phyloP scores from a whole-genome alignment of 2,888 invertebrate genomes.

The Scaptomyza cyrtandrae region DNA sequence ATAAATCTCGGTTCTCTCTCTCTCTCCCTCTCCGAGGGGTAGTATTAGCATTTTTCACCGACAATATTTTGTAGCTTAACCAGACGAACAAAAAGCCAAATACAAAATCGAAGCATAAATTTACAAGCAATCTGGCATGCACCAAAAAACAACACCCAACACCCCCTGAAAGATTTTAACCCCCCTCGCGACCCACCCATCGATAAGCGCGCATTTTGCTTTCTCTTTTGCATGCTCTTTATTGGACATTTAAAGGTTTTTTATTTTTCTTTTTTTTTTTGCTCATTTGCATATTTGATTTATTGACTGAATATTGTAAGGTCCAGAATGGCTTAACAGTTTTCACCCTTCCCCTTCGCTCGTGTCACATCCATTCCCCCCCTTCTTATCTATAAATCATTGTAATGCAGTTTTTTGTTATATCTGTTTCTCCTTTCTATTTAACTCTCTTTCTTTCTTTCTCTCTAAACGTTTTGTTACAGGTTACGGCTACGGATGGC shows the following conservation, averaged over 20 bases:
- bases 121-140: slow-evolving; percentile 70
- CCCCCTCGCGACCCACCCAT: background rate
- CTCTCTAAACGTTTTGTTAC: slow-evolving; percentile 52
- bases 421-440: background rate
- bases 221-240: slow-evolving; percentile 47
- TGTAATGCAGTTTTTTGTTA: slow-evolving; percentile 43
- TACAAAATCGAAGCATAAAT: slow-evolving; percentile 77
- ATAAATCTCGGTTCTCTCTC: slow-evolving; percentile 62
- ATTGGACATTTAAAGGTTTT: slow-evolving; percentile 80
- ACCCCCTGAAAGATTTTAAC: background rate
- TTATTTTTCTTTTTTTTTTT: slow-evolving; percentile 22
- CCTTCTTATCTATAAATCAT: slow-evolving; percentile 18
- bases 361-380: background rate
- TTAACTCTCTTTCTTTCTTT: slow-evolving; percentile 11
- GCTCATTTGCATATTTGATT: slow-evolving; percentile 78
- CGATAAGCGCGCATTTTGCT: slow-evolving; percentile 14
- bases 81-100: slow-evolving; percentile 10
- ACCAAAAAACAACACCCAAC: background rate
- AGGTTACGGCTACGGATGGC: slow-evolving; percentile 99
- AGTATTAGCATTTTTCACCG: slow-evolving; percentile 70
- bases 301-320: slow-evolving; percentile 73
- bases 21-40: background rate
- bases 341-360: background rate
- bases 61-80: slow-evolving; percentile 48
- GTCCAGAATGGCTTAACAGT: slow-evolving; percentile 53